A percentile compares a stretch with the other conserved stretches of the same genome.
phyloP scores from a whole-genome alignment of 2,113 vertebrate species.

The Rhynchopsitta pachyrhyncha region DNA sequence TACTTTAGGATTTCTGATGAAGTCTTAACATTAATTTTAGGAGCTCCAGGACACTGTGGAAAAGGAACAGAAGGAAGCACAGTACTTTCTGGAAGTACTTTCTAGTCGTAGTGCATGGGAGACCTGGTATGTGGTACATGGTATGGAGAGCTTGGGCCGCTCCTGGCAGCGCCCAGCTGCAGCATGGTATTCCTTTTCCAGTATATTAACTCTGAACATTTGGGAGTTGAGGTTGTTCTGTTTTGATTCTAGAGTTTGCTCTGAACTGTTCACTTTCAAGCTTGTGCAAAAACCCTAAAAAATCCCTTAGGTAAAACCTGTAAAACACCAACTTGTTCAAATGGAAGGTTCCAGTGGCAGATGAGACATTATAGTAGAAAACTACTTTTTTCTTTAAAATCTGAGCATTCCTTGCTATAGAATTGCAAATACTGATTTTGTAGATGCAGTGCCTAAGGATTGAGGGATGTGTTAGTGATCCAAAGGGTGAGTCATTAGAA shows the following conservation, averaged over 20 bases:
- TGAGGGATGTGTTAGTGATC: neutral
- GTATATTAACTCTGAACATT: neutral
- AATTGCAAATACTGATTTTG: neutral
- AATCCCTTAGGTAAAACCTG: neutral
- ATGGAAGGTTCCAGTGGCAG: neutral
- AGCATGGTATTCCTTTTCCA: neutral
- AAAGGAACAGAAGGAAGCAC: slow-evolving; percentile 23
- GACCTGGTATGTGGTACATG: slow-evolving; percentile 34
- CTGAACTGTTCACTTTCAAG: neutral
- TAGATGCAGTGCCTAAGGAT: neutral
- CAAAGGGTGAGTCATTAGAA: neutral
- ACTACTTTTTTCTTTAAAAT: neutral
- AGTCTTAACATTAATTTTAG: slow-evolving; percentile 26
- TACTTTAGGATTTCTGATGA: neutral
- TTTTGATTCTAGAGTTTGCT: neutral
- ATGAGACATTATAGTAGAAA: neutral
- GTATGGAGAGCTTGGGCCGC: fast-evolving
- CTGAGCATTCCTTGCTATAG: neutral
- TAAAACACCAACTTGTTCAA: neutral
- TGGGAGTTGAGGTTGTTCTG: neutral
- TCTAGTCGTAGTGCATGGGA: neutral
- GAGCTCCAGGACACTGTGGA: slow-evolving; percentile 47
- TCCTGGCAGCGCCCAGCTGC: neutral
- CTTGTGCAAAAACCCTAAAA: neutral
- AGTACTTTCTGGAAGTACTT: slow-evolving; percentile 60